Evolutionary conservation across 2,888 invertebrate genomes (phyloP).

Genomic region (Epistrophe grossulariae): DNA sequence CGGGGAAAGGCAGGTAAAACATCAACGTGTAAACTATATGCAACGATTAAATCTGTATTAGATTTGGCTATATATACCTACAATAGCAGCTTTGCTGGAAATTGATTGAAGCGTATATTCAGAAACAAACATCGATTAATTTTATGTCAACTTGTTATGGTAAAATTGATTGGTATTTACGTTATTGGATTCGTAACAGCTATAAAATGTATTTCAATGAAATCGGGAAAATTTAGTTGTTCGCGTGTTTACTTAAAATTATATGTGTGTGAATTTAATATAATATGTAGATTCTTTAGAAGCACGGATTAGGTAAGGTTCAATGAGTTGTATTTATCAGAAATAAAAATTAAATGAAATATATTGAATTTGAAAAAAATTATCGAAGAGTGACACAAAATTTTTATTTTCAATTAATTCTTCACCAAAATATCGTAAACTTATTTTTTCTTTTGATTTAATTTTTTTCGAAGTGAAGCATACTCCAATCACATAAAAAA

Average conservation of each 20-base stretch:
- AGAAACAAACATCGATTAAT: slow-evolving; percentile 46
- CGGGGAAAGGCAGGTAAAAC: background rate
- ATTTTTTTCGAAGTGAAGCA: background rate
- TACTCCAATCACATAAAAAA: background rate
- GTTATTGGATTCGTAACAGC: background rate
- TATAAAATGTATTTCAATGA: background rate
- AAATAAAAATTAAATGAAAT: background rate
- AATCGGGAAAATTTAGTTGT: background rate
- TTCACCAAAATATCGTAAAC: background rate
- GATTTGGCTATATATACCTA: slow-evolving; percentile 25
- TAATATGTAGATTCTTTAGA: background rate
- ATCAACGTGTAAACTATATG: background rate
- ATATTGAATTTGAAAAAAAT: background rate
- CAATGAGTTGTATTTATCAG: background rate
- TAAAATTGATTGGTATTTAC: slow-evolving; percentile 63
- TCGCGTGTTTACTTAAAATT: slow-evolving; percentile 4
- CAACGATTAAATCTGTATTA: slow-evolving; percentile 60
- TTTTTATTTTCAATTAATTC: background rate
- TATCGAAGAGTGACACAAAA: background rate
- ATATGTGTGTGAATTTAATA: background rate
- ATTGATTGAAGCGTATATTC: slow-evolving; percentile 57
- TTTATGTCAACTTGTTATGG: slow-evolving; percentile 62
- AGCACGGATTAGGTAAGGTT: background rate
- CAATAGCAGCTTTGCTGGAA: background rate
- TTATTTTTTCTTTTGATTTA: background rate